A percentile compares a stretch with the other conserved stretches of the same genome.
Evolutionary conservation across 2,888 invertebrate species (phyloP).

Genomic region (Orthonychiurus folsomi): DNA sequence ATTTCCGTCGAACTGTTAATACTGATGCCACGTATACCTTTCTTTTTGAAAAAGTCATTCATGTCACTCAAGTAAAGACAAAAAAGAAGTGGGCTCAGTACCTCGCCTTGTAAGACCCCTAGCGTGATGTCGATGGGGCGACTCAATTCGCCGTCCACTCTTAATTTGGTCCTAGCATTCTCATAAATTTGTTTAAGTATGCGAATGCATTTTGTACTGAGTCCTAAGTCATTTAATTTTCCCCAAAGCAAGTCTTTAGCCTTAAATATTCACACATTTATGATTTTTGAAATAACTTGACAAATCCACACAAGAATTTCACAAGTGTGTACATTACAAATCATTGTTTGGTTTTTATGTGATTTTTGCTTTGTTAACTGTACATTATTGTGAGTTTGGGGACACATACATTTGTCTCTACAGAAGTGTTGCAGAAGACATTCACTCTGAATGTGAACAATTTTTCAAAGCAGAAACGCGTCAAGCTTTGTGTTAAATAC

Average conservation of each 20-base stretch:
- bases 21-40: background rate
- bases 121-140: background rate
- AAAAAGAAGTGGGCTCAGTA: background rate
- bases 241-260: background rate
- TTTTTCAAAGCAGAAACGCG: too few species aligned
- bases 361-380: too few species aligned
- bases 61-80: background rate
- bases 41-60: background rate
- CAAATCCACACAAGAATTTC: too few species aligned
- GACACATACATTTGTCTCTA: too few species aligned
- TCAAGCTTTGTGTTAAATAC: too few species aligned
- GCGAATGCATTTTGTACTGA: background rate
- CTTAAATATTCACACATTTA: too few species aligned
- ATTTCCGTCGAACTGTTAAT: background rate
- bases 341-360: too few species aligned
- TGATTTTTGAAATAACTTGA: too few species aligned
- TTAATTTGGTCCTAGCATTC: background rate
- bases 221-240: background rate
- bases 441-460: too few species aligned
- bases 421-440: too few species aligned
- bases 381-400: too few species aligned
- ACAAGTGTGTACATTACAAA: too few species aligned
- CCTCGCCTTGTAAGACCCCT: constrained; percentile 1
- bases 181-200: background rate
- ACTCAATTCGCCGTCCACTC: background rate